Percentiles rank a stretch among this genome's conserved stretches.
phyloP scores from a whole-genome alignment of 2,888 invertebrate species.

The Nemoura dubitans region DNA sequence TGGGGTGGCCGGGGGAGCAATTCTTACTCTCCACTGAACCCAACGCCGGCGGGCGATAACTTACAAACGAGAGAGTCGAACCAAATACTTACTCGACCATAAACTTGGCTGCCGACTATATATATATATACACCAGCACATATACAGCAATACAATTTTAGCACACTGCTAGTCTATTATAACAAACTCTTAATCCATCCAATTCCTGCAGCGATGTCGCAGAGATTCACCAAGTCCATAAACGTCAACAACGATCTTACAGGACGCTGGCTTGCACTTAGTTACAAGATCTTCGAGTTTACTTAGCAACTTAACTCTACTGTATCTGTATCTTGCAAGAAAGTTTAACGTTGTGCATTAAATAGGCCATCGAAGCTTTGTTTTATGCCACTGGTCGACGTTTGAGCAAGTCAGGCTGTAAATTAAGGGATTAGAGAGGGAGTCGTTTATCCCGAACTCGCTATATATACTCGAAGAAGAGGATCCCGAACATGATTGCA shows the following conservation, averaged over 20 bases:
- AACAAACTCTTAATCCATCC: conserved; percentile 43
- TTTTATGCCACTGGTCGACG: background rate
- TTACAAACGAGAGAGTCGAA: background rate
- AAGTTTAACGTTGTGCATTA: background rate
- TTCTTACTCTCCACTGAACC: background rate
- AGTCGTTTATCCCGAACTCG: too few species aligned
- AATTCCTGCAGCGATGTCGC: conserved; percentile 40
- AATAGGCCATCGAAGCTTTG: background rate
- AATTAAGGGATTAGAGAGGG: background rate
- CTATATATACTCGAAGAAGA: too few species aligned
- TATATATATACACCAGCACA: background rate
- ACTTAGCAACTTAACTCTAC: conserved; percentile 39
- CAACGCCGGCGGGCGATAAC: background rate
- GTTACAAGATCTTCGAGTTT: conserved; percentile 33
- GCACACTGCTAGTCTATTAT: background rate
- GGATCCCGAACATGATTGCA: too few species aligned
- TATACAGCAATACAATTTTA: background rate
- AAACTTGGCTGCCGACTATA: background rate
- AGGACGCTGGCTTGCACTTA: conserved; percentile 31
- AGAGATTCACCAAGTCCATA: conserved; percentile 40
- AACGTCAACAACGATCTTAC: conserved; percentile 44
- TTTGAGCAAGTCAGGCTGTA: background rate
- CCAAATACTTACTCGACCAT: background rate
- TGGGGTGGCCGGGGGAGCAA: background rate
- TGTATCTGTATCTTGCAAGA: background rate